Conservation (phyloP, 2,888 invertebrate species). For the Herminia tarsipennalis region DNA sequence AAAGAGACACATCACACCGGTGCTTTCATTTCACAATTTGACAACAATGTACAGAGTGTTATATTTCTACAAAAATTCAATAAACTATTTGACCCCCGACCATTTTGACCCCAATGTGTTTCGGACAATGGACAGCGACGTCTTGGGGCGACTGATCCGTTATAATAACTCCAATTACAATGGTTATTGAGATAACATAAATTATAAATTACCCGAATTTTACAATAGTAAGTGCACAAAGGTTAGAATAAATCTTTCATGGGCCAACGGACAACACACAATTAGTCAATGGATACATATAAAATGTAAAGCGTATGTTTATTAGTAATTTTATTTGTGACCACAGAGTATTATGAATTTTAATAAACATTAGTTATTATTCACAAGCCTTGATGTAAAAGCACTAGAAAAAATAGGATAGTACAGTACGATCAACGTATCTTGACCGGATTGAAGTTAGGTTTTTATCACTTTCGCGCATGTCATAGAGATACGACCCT, state of each 20-base stretch:
- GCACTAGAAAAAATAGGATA: too few species aligned
- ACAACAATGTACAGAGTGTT: slow-evolving; percentile 65
- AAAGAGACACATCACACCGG: slow-evolving; percentile 32
- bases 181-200: slow-evolving; percentile 79
- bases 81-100: slow-evolving; percentile 78
- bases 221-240: slow-evolving; percentile 35
- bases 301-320: slow-evolving; percentile 3
- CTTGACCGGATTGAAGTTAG: too few species aligned
- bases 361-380: too few species aligned
- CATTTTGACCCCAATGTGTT: slow-evolving; percentile 74
- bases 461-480: too few species aligned
- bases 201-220: slow-evolving; percentile 71
- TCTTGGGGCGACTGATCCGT: slow-evolving; percentile 78
- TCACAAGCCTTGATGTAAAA: too few species aligned
- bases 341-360: too few species aligned
- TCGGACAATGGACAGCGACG: slow-evolving; percentile 62
- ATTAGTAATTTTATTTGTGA: not conserved
- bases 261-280: slow-evolving; percentile 28
- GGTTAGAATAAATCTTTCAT: slow-evolving; percentile 42
- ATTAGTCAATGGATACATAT: slow-evolving; percentile 25
- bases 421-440: too few species aligned
- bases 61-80: slow-evolving; percentile 67
- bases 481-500: too few species aligned
- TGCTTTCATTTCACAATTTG: slow-evolving; percentile 46
- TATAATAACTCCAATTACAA: slow-evolving; percentile 79